These are phyloP conservation scores for Odobenus rosmarus DNA, from an alignment of 2,113 vertebrate genomes.

Conservation along the genomic window DNA sequence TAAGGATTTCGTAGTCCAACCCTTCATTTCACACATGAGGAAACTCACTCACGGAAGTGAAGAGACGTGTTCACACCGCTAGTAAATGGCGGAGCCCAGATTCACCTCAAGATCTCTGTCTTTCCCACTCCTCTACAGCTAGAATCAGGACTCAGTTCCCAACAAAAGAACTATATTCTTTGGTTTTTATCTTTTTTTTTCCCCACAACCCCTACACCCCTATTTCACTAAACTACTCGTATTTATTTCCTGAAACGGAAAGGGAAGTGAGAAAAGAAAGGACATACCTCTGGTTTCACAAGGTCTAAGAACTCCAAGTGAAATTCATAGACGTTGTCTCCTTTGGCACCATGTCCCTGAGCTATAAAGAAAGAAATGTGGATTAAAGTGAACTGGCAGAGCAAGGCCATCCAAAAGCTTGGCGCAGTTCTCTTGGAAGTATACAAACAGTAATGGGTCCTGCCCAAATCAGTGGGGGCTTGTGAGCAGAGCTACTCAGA, in stretches of 20 bases:
- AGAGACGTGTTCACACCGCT: neutral
- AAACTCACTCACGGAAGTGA: neutral
- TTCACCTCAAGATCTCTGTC: neutral
- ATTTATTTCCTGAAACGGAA: neutral
- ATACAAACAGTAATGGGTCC: neutral
- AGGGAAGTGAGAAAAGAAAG: neutral
- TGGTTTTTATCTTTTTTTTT: neutral
- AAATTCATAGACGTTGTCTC: conserved; percentile 95
- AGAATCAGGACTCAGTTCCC: neutral
- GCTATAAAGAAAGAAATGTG: conserved; percentile 84
- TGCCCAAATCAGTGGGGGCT: neutral
- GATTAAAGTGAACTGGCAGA: neutral
- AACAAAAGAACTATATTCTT: neutral
- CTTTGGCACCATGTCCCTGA: conserved; percentile 95
- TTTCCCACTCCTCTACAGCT: neutral
- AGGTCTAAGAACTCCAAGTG: conserved; percentile 92
- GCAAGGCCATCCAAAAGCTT: neutral
- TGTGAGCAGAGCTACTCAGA: neutral
- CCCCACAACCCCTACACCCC: neutral
- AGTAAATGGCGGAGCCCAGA: neutral
- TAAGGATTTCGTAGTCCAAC: neutral
- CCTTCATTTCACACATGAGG: neutral
- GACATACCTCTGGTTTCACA: conserved; percentile 91
- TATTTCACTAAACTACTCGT: neutral
- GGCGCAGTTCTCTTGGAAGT: neutral